Percentiles rank a stretch among this genome's conserved stretches.
Conservation (phyloP, 2,113 vertebrate species). For the Nannospalax galili region DNA sequence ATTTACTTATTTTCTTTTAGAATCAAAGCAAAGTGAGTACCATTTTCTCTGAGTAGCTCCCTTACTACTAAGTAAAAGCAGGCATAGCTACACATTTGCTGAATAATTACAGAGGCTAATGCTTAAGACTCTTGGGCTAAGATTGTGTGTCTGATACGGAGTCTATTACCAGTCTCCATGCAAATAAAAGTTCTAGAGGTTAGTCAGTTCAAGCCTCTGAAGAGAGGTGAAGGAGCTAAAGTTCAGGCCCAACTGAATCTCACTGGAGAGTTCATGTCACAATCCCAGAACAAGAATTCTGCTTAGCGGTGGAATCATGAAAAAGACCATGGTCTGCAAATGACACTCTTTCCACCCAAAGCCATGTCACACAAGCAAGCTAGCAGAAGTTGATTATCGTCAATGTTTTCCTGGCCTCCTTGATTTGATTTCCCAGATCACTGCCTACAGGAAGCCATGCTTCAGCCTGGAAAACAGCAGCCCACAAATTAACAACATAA, state of each 20-base stretch:
- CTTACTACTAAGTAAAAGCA: neutral
- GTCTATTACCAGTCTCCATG: neutral
- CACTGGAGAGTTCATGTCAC: neutral
- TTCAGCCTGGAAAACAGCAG: conserved; percentile 73
- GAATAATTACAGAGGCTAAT: neutral
- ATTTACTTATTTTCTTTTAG: neutral
- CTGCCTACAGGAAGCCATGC: conserved; percentile 62
- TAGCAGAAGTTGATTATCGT: conserved; percentile 36
- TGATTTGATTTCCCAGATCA: conserved; percentile 68
- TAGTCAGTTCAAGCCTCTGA: neutral
- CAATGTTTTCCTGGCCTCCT: conserved; percentile 54
- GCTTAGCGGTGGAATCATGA: neutral
- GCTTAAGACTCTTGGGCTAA: neutral
- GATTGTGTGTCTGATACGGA: neutral
- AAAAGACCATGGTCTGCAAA: conserved; percentile 24
- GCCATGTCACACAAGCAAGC: neutral
- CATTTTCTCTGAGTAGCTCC: neutral
- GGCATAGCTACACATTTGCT: neutral
- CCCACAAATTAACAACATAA: conserved; percentile 77
- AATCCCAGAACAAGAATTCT: neutral
- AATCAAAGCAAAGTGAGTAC: neutral
- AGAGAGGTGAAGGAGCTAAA: neutral
- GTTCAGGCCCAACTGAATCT: neutral
- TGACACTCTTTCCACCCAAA: conserved; percentile 4
- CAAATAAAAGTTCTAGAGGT: neutral